Evolutionary conservation across 2,113 vertebrate genomes (phyloP), one percentile per base, ranked within the genome.

Genomic region (Callochromis pleurospilus): DNA sequence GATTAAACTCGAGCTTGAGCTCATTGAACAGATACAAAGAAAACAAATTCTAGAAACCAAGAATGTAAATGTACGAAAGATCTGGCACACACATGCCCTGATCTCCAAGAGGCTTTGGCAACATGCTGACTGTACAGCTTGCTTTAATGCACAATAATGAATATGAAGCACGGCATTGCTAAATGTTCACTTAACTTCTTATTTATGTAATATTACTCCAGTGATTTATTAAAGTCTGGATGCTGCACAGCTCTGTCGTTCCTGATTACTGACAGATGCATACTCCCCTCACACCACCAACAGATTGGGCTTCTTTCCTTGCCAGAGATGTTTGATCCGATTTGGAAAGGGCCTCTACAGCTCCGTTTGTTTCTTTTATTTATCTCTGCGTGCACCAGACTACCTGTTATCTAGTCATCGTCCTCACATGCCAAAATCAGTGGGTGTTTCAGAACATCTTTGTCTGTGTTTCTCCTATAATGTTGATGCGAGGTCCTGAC

Each of bases 401-500:
- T 62, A 85, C 79, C 85, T 87, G 81, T 83, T 82, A 84, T 92
- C 84, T 42, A 3, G 4, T 77, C 58, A 58, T 85, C 79, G 40
- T 79, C 17, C 29, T 42, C 56, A 38, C 80, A 70, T 82, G 70
- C 62, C 70, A 86, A 80, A 54, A 45, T 81, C n/a, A 29, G 89
- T 80, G 47, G 84, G 80, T 60, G 83, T 87, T 81, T 81, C 53
- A 7, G 14, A 45, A n/a, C 24, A 65, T 84, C 53, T 82, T 29
- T 83, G 83, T 92, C 86, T 84, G 65, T 31, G 54, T 70, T 89
- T 89, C 85, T 77, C 56, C 86, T 84, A 2, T 83, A 88, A 90
- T 93, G 85, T 88, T 15, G 80, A 93, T 91, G 83, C 75, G 90
- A 86, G 81, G 81, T 91, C 91, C 68, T 49, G 79, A 92, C 86